Base-by-base conservation (phyloP, 2,797 vertebrate genomes). In the Lacerta viridis region DNA sequence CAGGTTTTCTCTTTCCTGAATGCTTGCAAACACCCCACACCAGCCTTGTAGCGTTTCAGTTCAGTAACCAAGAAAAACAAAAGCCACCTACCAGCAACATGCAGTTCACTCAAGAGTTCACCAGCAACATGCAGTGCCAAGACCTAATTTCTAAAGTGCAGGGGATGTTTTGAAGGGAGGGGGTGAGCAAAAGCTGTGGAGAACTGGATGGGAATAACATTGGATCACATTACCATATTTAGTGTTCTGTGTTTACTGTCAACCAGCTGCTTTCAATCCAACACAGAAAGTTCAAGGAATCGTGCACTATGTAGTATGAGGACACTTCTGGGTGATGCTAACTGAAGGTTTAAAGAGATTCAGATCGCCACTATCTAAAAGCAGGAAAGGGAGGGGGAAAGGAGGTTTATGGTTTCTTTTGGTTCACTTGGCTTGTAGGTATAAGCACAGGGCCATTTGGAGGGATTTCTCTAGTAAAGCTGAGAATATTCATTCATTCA, bases 41-140 rank as follows among this genome's bases (percentile, higher is more conserved):
- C 71, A 81, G 72, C 27, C 72, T 55, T 86, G 88, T 76, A 75
- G 64, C 0, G 72, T 86, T 89, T 86, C 79, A 82, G 59, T 69
- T 89, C 79, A 76, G 84, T 69, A 89, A 89, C 79, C 78, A 77
- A 50, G 71, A 68, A 76, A 89, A 89, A 82, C 83, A 86, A 86
- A 81, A 81, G 84, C 43, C 84, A 86, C 88, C 79, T 81, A 86
- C 71, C 71, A 89, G 79, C 72, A 82, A 86, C 88, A 59, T 43
- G 36, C 43, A 76, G 78, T 89, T 89, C 78, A 69, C 69, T 75
- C 78, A 68, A 68, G 74, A 86, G 84, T 82, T 86, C 88, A 86
- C 88, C 69, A 68, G 33, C 61, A 69, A 76, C 88, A 76, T 76
- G 78, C 59, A 23, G 64, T 50, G 71, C 79, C 27, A 8, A 76